Evolutionary conservation across 2,113 vertebrate species (phyloP).

Genomic region (Tragelaphus scriptus): DNA sequence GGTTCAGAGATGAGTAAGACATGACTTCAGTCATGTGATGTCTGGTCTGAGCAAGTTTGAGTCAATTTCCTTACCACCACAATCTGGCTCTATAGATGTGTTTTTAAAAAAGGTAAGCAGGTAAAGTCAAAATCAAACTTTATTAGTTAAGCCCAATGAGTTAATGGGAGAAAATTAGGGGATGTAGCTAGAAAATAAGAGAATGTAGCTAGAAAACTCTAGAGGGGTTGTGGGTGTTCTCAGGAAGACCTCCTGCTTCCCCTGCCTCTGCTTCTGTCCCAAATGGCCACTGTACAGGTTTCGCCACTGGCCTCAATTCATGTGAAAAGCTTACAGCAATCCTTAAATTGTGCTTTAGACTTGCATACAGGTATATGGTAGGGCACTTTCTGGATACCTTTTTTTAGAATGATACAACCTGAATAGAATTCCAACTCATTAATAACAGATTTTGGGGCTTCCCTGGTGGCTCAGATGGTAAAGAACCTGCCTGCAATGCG

Average conservation of each 20-base stretch:
- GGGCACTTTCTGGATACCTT: not conserved
- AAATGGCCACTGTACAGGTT: not conserved
- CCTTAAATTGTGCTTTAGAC: not conserved
- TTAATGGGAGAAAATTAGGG: not conserved
- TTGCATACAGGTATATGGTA: not conserved
- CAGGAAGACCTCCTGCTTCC: not conserved
- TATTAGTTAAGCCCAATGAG: not conserved
- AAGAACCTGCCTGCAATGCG: not conserved
- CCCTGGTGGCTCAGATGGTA: not conserved
- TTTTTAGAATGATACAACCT: not conserved
- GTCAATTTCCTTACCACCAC: not conserved
- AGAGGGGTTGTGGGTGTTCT: not conserved
- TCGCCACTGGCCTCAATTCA: not conserved
- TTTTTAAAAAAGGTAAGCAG: not conserved
- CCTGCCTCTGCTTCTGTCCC: not conserved
- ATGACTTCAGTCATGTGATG: not conserved
- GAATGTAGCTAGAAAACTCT: not conserved
- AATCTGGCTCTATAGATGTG: not conserved
- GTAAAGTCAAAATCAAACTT: not conserved
- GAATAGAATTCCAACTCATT: not conserved
- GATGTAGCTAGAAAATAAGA: not conserved
- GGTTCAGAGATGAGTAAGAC: not conserved
- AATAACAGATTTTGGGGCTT: not conserved
- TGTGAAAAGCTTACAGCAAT: not conserved
- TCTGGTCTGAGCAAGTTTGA: not conserved